These are phyloP conservation scores for Trachops cirrhosus DNA, from an alignment of 2,797 vertebrate species.

Conservation along the genomic window DNA sequence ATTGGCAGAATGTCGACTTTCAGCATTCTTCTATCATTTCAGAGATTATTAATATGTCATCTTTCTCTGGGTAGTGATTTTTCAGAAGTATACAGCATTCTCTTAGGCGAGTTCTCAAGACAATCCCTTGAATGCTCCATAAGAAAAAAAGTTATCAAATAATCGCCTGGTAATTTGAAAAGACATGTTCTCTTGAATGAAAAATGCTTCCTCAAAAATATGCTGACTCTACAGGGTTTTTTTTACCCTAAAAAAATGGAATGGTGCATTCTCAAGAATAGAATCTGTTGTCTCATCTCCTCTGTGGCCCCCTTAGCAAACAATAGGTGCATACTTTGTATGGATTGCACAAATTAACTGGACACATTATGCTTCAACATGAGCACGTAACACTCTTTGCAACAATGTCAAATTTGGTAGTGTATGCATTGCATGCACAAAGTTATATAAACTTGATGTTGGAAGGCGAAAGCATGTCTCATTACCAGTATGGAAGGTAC, in stretches of 20 bases:
- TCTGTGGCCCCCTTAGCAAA: neutral
- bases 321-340: neutral
- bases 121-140: neutral
- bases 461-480: neutral
- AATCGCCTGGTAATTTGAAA: neutral
- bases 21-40: neutral
- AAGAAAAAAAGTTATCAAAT: neutral
- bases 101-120: neutral
- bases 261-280: neutral
- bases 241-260: neutral
- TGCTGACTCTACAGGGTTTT: neutral
- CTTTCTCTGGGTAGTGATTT: neutral
- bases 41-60: neutral
- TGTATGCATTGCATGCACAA: neutral
- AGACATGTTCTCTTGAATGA: neutral
- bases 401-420: neutral
- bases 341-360: neutral
- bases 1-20: neutral
- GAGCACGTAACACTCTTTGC: neutral
- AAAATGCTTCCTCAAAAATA: neutral
- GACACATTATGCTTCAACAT: neutral
- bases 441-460: neutral
- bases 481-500: neutral
- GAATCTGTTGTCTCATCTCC: neutral
- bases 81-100: constrained; percentile 3